These are phyloP conservation scores for Myiotriccus ornatus DNA, from an alignment of 2,797 vertebrate genomes.

Conservation along the genomic window DNA sequence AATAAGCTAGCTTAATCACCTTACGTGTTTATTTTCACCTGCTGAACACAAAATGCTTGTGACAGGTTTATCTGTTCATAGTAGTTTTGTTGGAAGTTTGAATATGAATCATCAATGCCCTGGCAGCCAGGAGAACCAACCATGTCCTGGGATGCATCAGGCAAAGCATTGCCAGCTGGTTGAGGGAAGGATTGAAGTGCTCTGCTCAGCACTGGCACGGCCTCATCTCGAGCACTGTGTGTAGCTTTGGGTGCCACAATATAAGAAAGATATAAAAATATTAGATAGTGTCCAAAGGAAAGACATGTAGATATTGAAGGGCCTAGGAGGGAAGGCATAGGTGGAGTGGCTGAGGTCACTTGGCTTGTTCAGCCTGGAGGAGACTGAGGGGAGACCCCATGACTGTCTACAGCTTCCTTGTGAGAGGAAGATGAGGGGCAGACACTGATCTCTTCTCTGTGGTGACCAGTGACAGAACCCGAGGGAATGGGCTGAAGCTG, in stretches of 20 bases:
- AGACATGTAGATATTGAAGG: no score
- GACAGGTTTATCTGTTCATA: not conserved
- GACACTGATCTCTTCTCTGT: not conserved
- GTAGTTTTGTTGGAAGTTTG: not conserved
- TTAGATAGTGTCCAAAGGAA: not conserved
- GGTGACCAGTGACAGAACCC: not conserved
- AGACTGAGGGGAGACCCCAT: not conserved
- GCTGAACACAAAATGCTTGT: not conserved
- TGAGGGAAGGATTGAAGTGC: not conserved
- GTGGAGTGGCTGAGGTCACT: not conserved
- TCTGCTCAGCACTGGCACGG: rapidly evolving
- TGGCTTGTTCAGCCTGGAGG: not conserved
- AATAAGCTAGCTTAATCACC: not conserved
- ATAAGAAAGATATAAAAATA: not conserved
- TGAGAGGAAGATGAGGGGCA: not conserved
- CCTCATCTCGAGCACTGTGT: rapidly evolving
- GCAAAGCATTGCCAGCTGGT: rapidly evolving
- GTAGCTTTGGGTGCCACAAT: not conserved
- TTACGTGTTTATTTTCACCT: not conserved
- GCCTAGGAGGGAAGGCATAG: not conserved
- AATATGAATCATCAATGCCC: not conserved
- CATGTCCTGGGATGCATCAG: rapidly evolving
- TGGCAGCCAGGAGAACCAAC: not conserved
- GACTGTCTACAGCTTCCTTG: not conserved
- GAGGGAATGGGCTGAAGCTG: not conserved